Evolutionary conservation across 2,888 invertebrate genomes (phyloP).

Genomic region (Hypena proboscidalis): DNA sequence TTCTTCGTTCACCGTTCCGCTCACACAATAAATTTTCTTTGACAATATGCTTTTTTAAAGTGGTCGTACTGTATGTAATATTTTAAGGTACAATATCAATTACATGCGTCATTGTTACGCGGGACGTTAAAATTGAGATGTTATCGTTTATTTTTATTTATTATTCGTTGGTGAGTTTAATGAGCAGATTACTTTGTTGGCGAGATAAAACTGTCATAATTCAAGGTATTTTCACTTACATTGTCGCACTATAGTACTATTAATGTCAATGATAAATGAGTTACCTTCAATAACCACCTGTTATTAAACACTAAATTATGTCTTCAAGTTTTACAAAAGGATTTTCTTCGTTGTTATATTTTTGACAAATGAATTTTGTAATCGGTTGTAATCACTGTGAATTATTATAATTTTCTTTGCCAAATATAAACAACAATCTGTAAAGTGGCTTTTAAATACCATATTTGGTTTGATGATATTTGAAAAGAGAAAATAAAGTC

Average conservation of each 20-base stretch:
- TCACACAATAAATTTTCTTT: slow-evolving; percentile 20
- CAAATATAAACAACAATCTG: neutral
- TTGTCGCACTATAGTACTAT: slow-evolving; percentile 39
- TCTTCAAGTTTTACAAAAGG: slow-evolving; percentile 12
- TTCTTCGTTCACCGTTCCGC: slow-evolving; percentile 6
- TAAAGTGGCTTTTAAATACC: too few relatives aligned
- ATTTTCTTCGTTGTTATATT: slow-evolving; percentile 1
- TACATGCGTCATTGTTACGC: slow-evolving; percentile 40
- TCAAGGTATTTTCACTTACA: slow-evolving; percentile 38
- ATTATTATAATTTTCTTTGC: neutral
- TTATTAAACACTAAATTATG: slow-evolving; percentile 28
- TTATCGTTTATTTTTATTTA: slow-evolving; percentile 48
- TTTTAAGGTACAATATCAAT: slow-evolving; percentile 48
- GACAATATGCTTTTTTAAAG: slow-evolving; percentile 31
- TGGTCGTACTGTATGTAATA: slow-evolving; percentile 32
- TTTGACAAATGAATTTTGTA: slow-evolving; percentile 25
- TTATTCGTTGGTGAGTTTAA: slow-evolving; percentile 42
- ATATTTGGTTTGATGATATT: too few relatives aligned
- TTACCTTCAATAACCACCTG: slow-evolving; percentile 26
- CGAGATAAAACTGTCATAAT: slow-evolving; percentile 46
- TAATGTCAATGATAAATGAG: slow-evolving; percentile 42
- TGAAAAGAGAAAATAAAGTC: too few relatives aligned
- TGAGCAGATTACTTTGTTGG: slow-evolving; percentile 41
- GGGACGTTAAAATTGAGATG: slow-evolving; percentile 51
- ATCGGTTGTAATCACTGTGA: neutral